phyloP scores from a whole-genome alignment of 2,888 invertebrate species.

The Zootermopsis nevadensis region DNA sequence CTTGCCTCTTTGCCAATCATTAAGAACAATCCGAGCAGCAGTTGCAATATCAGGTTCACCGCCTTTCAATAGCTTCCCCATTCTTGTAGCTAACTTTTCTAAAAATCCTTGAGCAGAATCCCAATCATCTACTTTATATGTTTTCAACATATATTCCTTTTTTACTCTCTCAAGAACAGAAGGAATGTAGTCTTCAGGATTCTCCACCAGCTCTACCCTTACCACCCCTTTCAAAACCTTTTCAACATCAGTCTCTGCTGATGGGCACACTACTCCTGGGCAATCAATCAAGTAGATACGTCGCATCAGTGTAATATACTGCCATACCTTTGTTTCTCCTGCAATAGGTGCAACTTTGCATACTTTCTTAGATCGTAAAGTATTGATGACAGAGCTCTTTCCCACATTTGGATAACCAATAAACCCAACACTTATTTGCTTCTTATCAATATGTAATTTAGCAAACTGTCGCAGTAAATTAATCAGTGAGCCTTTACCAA shows the following conservation, averaged over 20 bases:
- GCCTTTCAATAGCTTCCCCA: conserved; percentile 92
- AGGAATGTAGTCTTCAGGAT: conserved; percentile 94
- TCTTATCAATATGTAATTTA: conserved; percentile 94
- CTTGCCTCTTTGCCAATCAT: conserved; percentile 99
- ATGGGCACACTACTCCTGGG: conserved; percentile 98
- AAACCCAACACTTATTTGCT: conserved; percentile 98
- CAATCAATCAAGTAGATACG: conserved; percentile 98
- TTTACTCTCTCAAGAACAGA: conserved; percentile 88
- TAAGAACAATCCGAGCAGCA: conserved; percentile 93
- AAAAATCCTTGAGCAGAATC: conserved; percentile 86
- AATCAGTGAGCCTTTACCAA: conserved; percentile 97
- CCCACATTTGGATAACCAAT: conserved; percentile 99
- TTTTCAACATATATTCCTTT: conserved; percentile 88
- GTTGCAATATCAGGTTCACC: conserved; percentile 95
- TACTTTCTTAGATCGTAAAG: conserved; percentile 94
- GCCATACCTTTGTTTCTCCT: conserved; percentile 98
- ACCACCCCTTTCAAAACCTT: conserved; percentile 98
- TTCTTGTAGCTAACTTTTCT: conserved; percentile 86
- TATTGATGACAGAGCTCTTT: conserved; percentile 98
- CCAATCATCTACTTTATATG: conserved; percentile 90
- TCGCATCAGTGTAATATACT: conserved; percentile 98
- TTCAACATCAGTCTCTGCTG: conserved; percentile 93
- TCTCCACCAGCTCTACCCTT: conserved; percentile 91
- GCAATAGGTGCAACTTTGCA: conserved; percentile 99
- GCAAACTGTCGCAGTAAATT: conserved; percentile 95